phyloP scores from a whole-genome alignment of 2,113 vertebrate genomes.

The Percopsis transmontana region DNA sequence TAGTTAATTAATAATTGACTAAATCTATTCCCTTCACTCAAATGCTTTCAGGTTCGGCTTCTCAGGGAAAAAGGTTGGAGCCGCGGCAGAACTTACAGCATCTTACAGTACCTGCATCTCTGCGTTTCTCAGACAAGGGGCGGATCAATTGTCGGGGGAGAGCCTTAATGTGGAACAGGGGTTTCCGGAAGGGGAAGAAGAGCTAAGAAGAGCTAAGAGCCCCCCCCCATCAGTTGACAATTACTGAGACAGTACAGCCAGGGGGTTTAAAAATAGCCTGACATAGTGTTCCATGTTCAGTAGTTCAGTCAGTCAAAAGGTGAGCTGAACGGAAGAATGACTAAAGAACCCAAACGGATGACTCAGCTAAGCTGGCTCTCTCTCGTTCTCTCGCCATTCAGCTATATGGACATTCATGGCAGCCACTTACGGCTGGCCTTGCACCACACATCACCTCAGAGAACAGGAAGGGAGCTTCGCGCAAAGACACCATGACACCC shows the following conservation, averaged over 20 bases:
- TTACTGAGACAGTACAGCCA: conserved; percentile 5
- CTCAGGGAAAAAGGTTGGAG: conserved; percentile 45
- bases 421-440: conserved; percentile 29
- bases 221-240: conserved; percentile 16
- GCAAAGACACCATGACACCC: conserved; percentile 30
- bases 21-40: conserved; percentile 61
- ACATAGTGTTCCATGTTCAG: conserved; percentile 17
- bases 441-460: neutral
- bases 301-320: conserved; percentile 33
- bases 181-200: no score
- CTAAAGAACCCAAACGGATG: conserved; percentile 42
- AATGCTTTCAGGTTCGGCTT: conserved; percentile 31
- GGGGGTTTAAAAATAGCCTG: conserved; percentile 23
- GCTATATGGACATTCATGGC: conserved; percentile 17
- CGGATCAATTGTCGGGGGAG: neutral
- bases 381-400: conserved; percentile 22
- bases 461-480: conserved; percentile 24
- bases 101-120: conserved; percentile 5
- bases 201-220: neutral
- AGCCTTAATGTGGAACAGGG: neutral
- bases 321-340: conserved; percentile 38
- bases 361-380: conserved; percentile 22
- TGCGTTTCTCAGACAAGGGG: conserved; percentile 10
- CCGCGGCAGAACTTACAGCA: conserved; percentile 14
- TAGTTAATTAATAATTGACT: conserved; percentile 72